Conservation (phyloP, 2,888 invertebrate species). For the Ichneumoninae sp. region DNA sequence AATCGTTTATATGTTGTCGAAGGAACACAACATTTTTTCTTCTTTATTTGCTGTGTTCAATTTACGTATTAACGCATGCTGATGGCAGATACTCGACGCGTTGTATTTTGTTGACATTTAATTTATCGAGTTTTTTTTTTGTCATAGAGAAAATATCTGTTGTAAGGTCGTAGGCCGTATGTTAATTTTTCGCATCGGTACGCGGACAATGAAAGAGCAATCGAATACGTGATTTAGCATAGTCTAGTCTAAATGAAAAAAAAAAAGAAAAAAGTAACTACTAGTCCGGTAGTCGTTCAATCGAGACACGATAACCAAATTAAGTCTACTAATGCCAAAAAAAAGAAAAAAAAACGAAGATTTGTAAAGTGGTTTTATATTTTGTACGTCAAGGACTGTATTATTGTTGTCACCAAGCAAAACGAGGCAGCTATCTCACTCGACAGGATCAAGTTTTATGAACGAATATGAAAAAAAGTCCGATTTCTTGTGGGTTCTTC, state of each 20-base stretch:
- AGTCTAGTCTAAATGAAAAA: conserved; percentile 74
- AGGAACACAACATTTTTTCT: conserved; percentile 11
- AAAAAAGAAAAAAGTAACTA: conserved; percentile 67
- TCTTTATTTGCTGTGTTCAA: conserved; percentile 34
- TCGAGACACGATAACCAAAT: conserved; percentile 75
- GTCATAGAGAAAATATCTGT: conserved; percentile 8
- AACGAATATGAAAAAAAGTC: background rate
- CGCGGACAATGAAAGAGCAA: conserved; percentile 47
- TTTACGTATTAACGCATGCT: conserved; percentile 11
- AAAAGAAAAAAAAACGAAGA: conserved; percentile 61
- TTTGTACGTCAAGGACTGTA: conserved; percentile 71
- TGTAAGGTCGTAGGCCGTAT: background rate
- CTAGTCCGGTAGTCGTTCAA: conserved; percentile 73
- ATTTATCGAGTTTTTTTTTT: conserved; percentile 31
- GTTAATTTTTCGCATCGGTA: conserved; percentile 10
- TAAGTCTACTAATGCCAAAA: conserved; percentile 68
- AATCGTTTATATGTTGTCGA: conserved; percentile 24
- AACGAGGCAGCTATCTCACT: conserved; percentile 55
- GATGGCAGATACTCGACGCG: conserved; percentile 10
- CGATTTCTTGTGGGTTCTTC: conserved; percentile 46
- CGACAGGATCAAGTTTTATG: conserved; percentile 35
- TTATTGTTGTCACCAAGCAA: conserved; percentile 54
- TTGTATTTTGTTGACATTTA: conserved; percentile 25
- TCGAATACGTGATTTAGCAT: conserved; percentile 76
- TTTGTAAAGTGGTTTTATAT: conserved; percentile 76